These are phyloP conservation scores for Amblyopsis hoosieri DNA, from an alignment of 2,797 vertebrate species.

Conservation along the genomic window DNA sequence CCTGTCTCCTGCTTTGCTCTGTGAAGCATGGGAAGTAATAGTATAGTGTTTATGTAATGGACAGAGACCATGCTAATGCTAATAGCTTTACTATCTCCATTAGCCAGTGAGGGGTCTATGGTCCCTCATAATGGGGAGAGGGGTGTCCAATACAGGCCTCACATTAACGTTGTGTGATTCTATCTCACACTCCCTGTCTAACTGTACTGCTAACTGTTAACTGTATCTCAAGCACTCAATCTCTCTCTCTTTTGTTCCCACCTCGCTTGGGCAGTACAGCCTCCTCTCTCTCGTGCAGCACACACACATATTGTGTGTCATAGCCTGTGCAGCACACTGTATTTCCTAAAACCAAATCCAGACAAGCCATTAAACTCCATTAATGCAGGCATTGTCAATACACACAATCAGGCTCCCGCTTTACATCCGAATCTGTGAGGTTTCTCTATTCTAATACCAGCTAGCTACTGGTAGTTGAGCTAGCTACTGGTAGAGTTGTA, in stretches of 20 bases:
- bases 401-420: too few species aligned
- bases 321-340: slow-evolving; percentile 24
- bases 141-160: slow-evolving; percentile 33
- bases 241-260: neutral
- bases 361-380: slow-evolving; percentile 48
- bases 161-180: neutral
- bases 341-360: slow-evolving; percentile 30
- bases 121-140: slow-evolving; percentile 46
- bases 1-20: slow-evolving; percentile 13
- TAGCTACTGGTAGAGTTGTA: too few species aligned
- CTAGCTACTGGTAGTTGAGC: too few species aligned
- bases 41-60: slow-evolving; percentile 48
- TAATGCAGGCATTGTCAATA: slow-evolving; percentile 40
- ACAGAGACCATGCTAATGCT: slow-evolving; percentile 40
- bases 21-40: slow-evolving; percentile 35
- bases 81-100: slow-evolving; percentile 58
- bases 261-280: neutral
- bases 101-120: slow-evolving; percentile 38
- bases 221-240: neutral
- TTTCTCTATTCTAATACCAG: too few species aligned
- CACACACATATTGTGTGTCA: slow-evolving; percentile 36
- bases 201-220: neutral
- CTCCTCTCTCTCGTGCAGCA: slow-evolving; percentile 9
- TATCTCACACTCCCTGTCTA: neutral
- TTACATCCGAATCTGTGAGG: too few species aligned